Base-by-base conservation (phyloP, 1,140 invertebrate genomes). In the Pogonognathellus flavescens region DNA sequence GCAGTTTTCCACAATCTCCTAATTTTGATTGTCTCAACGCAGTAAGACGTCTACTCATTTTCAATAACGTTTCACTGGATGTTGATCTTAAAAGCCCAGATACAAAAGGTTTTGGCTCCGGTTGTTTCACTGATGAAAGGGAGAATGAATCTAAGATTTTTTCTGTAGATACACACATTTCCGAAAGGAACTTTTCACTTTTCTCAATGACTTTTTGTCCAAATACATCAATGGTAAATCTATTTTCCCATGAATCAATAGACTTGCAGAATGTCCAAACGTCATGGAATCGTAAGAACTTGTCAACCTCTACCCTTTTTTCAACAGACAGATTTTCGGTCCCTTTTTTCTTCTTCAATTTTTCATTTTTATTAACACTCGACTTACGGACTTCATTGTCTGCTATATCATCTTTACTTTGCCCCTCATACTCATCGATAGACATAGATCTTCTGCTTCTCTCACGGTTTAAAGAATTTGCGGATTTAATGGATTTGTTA, bases 211-310 rank as follows among this genome's bases (percentile, higher is more conserved):
- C 60, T 13, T 53, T 83, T 16, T 85, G 53, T 18, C 86, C 86
- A 22, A 82, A 85, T 1, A 87, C 49, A 10, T 85, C 81, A 25
- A 87, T 83, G 20, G 80, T 10, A 53, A 87, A 87, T 11, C 70
- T 66, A 57, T 87, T 87, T 31, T 85, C 84, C 84, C 52, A 85
- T 9, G 84, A 87, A 60, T 87, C 86, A 5, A 85, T 41, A 13
- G 66, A 16, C 50, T 87, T 87, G 70, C 80, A 83, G 4, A 87
- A 41, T 13, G 84, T 82, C 52, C 59, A 80, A 13, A 59, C 9
- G 59, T 87, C 84, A 3, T 60, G 62, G n/a, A 87, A 87, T 16
- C 16, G 16, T n/a, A 87, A 49, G 60, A 87, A 87, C 1, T 84
- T 52, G 11, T 60, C 57, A 0, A 86, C 8, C 0, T 84, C 66